phyloP scores from a whole-genome alignment of 35 echinoderm and acorn worm species.

The Nesometra sesokonis region DNA sequence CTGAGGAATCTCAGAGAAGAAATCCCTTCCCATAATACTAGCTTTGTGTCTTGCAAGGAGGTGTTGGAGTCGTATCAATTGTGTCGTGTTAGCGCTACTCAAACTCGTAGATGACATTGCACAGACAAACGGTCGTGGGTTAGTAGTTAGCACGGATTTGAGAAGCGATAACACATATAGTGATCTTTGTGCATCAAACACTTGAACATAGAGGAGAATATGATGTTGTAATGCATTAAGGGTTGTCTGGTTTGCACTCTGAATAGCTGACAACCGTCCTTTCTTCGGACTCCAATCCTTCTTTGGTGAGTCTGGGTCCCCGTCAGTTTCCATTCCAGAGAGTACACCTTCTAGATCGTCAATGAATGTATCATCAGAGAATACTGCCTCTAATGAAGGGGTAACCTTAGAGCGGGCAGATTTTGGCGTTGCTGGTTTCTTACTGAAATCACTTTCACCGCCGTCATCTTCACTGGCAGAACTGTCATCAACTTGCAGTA shows the following conservation, averaged over 20 bases:
- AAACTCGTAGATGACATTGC: slow-evolving; percentile 94
- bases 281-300: slow-evolving; percentile 2
- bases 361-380: slow-evolving; percentile 58
- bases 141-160: slow-evolving; percentile 59
- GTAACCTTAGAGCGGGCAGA: not conserved
- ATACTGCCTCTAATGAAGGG: not conserved
- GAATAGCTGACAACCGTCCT: not conserved
- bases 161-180: slow-evolving; percentile 74
- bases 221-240: slow-evolving; percentile 87
- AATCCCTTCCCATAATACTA: slow-evolving; percentile 77
- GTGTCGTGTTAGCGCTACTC: slow-evolving; percentile 95
- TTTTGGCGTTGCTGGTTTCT: slow-evolving; percentile 9
- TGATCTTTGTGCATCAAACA: slow-evolving; percentile 77
- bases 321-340: slow-evolving; percentile 64
- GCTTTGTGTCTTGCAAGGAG: slow-evolving; percentile 81
- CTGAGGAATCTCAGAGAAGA: slow-evolving; percentile 69
- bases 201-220: slow-evolving; percentile 85
- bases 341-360: slow-evolving; percentile 80
- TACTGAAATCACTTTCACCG: not conserved
- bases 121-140: slow-evolving; percentile 80
- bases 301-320: not conserved
- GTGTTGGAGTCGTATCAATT: slow-evolving; percentile 87
- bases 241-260: not conserved
- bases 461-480: not conserved
- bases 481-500: slow-evolving; percentile 46